These are phyloP conservation scores for Orestias chungarensis DNA, from an alignment of 2,797 vertebrate genomes.

Conservation along the genomic window DNA sequence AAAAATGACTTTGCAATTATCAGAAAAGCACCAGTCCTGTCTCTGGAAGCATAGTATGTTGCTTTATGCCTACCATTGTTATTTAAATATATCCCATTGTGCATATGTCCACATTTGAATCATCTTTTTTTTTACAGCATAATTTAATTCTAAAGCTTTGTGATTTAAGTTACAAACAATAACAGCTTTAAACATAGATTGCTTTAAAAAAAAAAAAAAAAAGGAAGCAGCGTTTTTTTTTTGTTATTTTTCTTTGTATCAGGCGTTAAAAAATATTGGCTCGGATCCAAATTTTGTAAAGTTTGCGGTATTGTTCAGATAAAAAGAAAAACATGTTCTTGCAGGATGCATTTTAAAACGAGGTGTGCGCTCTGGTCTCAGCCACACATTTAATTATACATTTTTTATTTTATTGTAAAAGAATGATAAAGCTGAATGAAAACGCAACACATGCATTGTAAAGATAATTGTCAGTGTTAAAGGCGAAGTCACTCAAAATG, in stretches of 20 bases:
- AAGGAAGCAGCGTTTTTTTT: too few relatives aligned
- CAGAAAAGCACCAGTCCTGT: constrained; percentile 72
- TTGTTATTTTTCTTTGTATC: too few relatives aligned
- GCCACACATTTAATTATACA: constrained; percentile 81
- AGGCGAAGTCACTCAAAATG: constrained; percentile 73
- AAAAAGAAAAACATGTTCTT: constrained; percentile 83
- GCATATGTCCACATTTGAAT: constrained; percentile 89
- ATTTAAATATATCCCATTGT: constrained; percentile 86
- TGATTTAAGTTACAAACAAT: constrained; percentile 83
- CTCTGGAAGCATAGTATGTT: constrained; percentile 78
- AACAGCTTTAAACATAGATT: constrained; percentile 78
- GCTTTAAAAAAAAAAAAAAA: background rate
- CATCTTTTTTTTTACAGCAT: constrained; percentile 83
- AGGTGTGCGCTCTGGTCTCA: constrained; percentile 87
- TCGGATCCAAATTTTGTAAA: constrained; percentile 83
- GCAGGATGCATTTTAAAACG: constrained; percentile 91
- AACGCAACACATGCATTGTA: constrained; percentile 87
- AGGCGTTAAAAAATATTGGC: constrained; percentile 82
- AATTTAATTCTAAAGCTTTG: constrained; percentile 85
- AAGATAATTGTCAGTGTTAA: constrained; percentile 54
- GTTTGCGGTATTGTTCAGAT: constrained; percentile 82
- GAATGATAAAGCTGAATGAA: constrained; percentile 83
- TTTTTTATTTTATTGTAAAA: constrained; percentile 75
- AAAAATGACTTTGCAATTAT: constrained; percentile 66
- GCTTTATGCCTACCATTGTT: constrained; percentile 86